These are phyloP conservation scores for Thamnophis elegans DNA, from an alignment of 2,797 vertebrate genomes.

Conservation along the genomic window DNA sequence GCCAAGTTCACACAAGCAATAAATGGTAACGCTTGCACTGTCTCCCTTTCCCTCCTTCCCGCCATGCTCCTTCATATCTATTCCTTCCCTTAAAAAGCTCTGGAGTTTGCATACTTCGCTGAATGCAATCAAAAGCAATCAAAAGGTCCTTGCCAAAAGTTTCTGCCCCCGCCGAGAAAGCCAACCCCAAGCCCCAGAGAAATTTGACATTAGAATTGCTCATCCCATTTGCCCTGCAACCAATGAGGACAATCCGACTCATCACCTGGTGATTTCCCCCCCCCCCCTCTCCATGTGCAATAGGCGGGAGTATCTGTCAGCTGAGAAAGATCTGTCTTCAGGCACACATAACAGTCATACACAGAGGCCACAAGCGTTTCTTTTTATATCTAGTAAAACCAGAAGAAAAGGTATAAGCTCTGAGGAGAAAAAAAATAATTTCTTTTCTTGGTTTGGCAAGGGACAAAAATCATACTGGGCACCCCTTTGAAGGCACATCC, in stretches of 20 bases:
- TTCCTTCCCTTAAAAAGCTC: background rate
- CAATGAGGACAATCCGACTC: background rate
- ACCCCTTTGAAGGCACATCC: background rate
- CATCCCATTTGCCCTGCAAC: background rate
- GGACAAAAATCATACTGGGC: background rate
- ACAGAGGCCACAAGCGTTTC: background rate
- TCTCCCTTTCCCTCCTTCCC: background rate
- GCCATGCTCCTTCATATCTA: background rate
- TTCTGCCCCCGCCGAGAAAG: background rate
- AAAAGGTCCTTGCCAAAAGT: background rate
- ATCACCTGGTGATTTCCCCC: conserved; percentile 20
- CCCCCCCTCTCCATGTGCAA: conserved; percentile 6
- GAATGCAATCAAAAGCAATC: background rate
- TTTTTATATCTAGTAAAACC: background rate
- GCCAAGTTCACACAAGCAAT: background rate
- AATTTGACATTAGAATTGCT: background rate
- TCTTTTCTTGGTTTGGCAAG: background rate
- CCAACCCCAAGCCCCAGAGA: background rate
- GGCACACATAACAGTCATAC: background rate
- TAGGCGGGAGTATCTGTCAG: background rate
- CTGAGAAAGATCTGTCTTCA: background rate
- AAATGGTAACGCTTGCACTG: no score
- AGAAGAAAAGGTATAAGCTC: background rate
- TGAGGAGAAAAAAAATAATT: background rate
- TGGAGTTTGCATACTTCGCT: background rate